A percentile compares a stretch with the other conserved stretches of the same genome.
These are phyloP conservation scores for Barnardius zonarius DNA, from an alignment of 2,113 vertebrate genomes.

Conservation along the genomic window DNA sequence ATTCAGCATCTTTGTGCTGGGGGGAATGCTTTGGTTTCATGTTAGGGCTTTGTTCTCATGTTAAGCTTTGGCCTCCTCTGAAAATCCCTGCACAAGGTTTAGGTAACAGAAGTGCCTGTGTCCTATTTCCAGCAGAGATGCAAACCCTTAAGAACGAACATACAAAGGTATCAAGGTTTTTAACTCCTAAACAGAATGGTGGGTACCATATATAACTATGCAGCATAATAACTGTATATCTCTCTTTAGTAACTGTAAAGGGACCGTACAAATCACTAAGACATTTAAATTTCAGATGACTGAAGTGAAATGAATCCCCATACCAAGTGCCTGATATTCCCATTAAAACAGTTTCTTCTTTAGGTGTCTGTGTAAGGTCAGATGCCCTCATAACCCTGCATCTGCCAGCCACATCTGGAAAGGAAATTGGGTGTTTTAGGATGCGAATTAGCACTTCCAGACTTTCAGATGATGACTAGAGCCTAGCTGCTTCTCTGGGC, in stretches of 20 bases:
- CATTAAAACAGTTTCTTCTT: not conserved
- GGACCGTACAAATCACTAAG: not conserved
- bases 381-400: not conserved
- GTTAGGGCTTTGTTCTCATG: not conserved
- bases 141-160: not conserved
- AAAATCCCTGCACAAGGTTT: not conserved
- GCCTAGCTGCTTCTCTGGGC: not conserved
- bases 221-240: not conserved
- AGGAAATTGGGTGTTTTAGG: not conserved
- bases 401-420: not conserved
- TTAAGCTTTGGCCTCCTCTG: not conserved
- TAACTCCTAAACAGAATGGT: not conserved
- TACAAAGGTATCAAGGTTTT: not conserved
- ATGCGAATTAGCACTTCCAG: conserved; percentile 17
- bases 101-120: not conserved
- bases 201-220: not conserved
- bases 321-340: not conserved
- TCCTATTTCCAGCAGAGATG: not conserved
- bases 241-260: not conserved
- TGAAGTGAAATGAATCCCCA: not conserved
- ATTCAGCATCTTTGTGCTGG: not conserved
- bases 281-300: not conserved
- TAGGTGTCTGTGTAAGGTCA: not conserved
- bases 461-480: not conserved
- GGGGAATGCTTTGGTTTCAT: not conserved